Conservation (phyloP, 2,797 vertebrate genomes). For the Melanotaenia maccullochi region DNA sequence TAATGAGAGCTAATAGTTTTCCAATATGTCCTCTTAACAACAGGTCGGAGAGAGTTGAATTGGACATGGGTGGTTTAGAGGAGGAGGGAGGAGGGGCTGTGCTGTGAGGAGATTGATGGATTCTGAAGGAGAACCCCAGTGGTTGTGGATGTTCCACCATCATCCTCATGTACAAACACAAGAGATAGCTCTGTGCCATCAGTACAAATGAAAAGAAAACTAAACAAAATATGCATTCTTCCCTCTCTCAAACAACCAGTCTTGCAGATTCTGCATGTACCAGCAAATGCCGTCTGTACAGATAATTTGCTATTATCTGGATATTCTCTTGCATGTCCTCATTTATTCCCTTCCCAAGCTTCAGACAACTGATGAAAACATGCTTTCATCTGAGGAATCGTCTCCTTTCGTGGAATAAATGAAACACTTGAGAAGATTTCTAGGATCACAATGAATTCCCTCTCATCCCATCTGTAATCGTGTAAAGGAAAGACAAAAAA, state of each 20-base stretch:
- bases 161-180: background rate
- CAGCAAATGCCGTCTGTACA: constrained; percentile 25
- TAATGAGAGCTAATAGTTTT: constrained; percentile 82
- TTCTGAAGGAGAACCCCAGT: background rate
- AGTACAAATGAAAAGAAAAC: background rate
- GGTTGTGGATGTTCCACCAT: background rate
- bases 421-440: constrained; percentile 26
- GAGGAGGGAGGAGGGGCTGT: background rate
- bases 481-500: background rate
- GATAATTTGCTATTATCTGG: constrained; percentile 42
- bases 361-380: constrained; percentile 35
- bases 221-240: too few relatives aligned
- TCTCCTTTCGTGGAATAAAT: constrained; percentile 36
- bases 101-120: constrained; percentile 14
- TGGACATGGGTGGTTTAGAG: constrained; percentile 27
- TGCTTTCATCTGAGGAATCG: constrained; percentile 51
- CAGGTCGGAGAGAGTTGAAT: constrained; percentile 67
- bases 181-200: background rate
- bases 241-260: background rate
- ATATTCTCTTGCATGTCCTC: constrained; percentile 28
- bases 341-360: constrained; percentile 32
- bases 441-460: constrained; percentile 1
- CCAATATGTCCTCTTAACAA: constrained; percentile 77
- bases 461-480: background rate
- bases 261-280: constrained; percentile 24